Conservation (phyloP, 2,888 invertebrate species). For the Gymnoscelis rufifasciata region DNA sequence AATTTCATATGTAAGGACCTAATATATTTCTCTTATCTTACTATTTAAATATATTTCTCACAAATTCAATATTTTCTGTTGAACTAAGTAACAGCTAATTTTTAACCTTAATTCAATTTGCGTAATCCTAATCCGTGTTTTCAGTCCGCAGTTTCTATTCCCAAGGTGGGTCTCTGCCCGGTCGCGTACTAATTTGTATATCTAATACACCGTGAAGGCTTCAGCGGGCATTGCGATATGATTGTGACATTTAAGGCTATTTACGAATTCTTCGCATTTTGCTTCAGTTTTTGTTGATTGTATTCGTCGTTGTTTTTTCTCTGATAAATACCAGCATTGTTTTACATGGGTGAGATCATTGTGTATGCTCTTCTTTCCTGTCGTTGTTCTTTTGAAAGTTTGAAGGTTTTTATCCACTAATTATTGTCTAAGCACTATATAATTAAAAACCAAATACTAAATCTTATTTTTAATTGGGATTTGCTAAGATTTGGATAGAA, state of each 20-base stretch:
- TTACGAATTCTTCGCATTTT: background rate
- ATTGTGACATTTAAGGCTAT: slow-evolving; percentile 15
- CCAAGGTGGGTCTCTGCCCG: slow-evolving; percentile 21
- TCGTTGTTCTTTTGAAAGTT: background rate
- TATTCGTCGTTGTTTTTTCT: slow-evolving; percentile 8
- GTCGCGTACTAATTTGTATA: slow-evolving; percentile 28
- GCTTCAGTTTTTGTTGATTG: slow-evolving; percentile 4
- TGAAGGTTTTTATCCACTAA: no score
- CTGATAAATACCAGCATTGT: background rate
- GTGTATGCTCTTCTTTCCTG: slow-evolving; percentile 1
- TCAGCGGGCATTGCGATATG: slow-evolving; percentile 23
- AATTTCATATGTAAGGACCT: no score
- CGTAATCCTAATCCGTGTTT: slow-evolving; percentile 2
- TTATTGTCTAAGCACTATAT: no score
- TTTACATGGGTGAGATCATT: background rate
- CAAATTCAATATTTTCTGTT: no score
- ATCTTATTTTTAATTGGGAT: no score
- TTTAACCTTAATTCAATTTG: background rate
- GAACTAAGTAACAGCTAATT: background rate
- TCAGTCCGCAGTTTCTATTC: slow-evolving; percentile 14
- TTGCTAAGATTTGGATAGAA: no score
- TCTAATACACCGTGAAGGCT: slow-evolving; percentile 31
- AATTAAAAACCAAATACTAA: no score
- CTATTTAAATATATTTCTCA: no score
- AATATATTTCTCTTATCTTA: no score